Base-by-base conservation (phyloP, 2,888 invertebrate species). In the Cantharis nigra region DNA sequence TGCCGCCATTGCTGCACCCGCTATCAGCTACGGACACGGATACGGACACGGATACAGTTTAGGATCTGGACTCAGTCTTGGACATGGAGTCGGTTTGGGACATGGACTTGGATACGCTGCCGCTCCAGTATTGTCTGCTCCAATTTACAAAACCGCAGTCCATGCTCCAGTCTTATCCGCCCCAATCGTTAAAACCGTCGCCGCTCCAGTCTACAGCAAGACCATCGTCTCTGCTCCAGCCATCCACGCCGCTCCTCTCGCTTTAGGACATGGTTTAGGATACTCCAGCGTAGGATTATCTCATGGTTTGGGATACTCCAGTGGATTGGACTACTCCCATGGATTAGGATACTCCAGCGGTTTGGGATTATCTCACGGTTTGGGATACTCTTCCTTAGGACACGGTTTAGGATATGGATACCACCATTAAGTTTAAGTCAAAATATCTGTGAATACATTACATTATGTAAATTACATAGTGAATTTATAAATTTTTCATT, bases 231-330 rank as follows among this genome's bases (percentile, higher is more conserved):
- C 79, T 30, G 76, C 76, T 33, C 71, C 78, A 14, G 76, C 79
- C 23, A 20, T 77, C 69, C 64, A 63, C 18, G 74, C 76, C 14
- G 80, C 80, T 71, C 78, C 80, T 13, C 23, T 77, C 13, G 76
- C 80, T 20, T 70, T 79, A 14, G 79, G 78, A 26, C 78, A 79
- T 67, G 78, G 79, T 64, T 70, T 73, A n/a, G 81, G 81, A 49
- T 75, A 78, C 64, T 63, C 63, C 62, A 72, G 78, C 18, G 20
- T 75, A 10, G 78, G 78, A 16, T 77, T 75, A 69, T 80, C 79
- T 62, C 75, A 78, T 18, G 74, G 71, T 72, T 67, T 72, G 67
- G 78, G 75, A 63, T 71, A 75, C 69, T 33, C 63, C 62, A 16
- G 20, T 16, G 75, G 67, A n/a, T 49, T 75, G 26, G 74, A 26